phyloP scores from a whole-genome alignment of 2,888 invertebrate genomes.

The Gibbula magus region DNA sequence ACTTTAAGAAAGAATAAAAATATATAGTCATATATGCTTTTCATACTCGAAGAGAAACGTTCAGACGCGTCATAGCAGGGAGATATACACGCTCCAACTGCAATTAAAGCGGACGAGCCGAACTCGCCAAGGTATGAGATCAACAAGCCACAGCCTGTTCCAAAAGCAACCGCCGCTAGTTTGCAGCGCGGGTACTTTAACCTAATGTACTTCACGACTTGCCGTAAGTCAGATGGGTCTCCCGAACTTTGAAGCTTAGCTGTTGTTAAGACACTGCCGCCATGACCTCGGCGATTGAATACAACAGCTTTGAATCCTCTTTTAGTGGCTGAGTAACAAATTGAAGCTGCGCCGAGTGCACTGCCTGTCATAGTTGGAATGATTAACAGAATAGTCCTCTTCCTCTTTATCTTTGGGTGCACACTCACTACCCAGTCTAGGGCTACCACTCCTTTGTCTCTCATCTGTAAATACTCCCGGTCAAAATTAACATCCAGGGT shows the following conservation, averaged over 20 bases:
- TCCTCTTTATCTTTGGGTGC: conserved; percentile 41
- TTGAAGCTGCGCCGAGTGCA: conserved; percentile 48
- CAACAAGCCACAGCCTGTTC: conserved; percentile 66
- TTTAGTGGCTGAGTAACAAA: conserved; percentile 49
- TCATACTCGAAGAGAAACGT: conserved; percentile 47
- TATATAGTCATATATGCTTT: conserved; percentile 59
- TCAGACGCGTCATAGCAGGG: conserved; percentile 63
- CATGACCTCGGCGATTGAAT: conserved; percentile 70
- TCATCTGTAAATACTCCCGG: conserved; percentile 68
- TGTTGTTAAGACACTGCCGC: conserved; percentile 63
- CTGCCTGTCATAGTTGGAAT: conserved; percentile 66
- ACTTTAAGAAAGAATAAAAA: conserved; percentile 56
- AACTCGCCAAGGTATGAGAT: conserved; percentile 72
- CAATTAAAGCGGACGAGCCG: conserved; percentile 65
- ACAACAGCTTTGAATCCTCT: conserved; percentile 65
- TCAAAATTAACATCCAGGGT: conserved; percentile 50
- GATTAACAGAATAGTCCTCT: conserved; percentile 53
- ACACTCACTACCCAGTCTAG: conserved; percentile 66
- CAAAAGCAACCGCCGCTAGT: conserved; percentile 62
- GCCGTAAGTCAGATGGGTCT: conserved; percentile 65
- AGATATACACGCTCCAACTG: conserved; percentile 64
- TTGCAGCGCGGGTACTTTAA: conserved; percentile 54
- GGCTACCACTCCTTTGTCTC: conserved; percentile 67
- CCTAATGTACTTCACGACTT: conserved; percentile 64
- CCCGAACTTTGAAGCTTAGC: conserved; percentile 66